Evolutionary conservation across 2,888 invertebrate genomes (phyloP).

Genomic region (Rhyacophila evoluta): DNA sequence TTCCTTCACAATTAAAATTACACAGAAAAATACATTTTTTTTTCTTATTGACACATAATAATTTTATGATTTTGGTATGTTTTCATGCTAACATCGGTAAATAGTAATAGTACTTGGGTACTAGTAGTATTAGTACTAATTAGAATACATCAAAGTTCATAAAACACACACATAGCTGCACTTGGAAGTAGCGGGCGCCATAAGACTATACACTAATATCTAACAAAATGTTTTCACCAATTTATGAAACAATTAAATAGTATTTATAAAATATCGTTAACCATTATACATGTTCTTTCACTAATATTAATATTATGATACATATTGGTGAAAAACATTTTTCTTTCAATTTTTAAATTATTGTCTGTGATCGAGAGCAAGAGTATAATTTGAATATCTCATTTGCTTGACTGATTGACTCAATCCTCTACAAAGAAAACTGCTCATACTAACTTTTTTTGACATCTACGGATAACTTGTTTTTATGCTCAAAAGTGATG

Average conservation of each 20-base stretch:
- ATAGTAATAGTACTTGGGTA: too few relatives aligned
- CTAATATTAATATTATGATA: background rate
- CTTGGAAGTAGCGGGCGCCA: slow-evolving; percentile 50
- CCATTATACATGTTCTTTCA: background rate
- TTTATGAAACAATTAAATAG: background rate
- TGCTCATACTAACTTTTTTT: too few relatives aligned
- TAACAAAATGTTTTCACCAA: background rate
- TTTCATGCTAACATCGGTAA: slow-evolving; percentile 15
- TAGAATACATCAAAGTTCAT: background rate
- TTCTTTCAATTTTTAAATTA: background rate
- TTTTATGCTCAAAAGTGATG: too few relatives aligned
- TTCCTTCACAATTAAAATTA: slow-evolving; percentile 37
- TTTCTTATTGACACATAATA: slow-evolving; percentile 43
- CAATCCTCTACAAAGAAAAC: too few relatives aligned
- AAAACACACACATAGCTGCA: slow-evolving; percentile 42
- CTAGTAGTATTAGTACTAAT: too few relatives aligned
- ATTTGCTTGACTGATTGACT: background rate
- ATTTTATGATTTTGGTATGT: slow-evolving; percentile 25
- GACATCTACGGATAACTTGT: too few relatives aligned
- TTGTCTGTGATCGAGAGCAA: background rate
- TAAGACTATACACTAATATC: slow-evolving; percentile 15
- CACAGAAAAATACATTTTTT: slow-evolving; percentile 54
- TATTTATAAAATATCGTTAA: slow-evolving; percentile 5
- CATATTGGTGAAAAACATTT: background rate
- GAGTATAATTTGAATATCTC: background rate